Evolutionary conservation across 2,797 vertebrate species (phyloP).

Genomic region (Mus spretus): DNA sequence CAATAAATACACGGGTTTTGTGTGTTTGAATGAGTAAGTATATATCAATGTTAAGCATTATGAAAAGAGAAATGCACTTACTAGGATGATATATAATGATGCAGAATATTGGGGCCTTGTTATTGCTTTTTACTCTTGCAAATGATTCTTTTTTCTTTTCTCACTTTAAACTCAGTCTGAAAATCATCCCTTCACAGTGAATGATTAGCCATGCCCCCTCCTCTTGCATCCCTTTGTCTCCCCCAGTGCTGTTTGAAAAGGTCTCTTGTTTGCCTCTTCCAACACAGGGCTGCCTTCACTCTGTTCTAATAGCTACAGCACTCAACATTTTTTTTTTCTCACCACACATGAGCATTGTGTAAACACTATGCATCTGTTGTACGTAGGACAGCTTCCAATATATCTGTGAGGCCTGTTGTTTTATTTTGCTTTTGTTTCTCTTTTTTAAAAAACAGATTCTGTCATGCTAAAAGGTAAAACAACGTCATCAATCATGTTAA

Average conservation of each 20-base stretch:
- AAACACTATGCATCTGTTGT: neutral
- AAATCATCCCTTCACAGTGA: neutral
- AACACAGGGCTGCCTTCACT: neutral
- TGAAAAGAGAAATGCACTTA: neutral
- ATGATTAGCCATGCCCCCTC: neutral
- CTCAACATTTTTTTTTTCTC: neutral
- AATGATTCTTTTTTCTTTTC: neutral
- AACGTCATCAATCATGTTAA: constrained; percentile 72
- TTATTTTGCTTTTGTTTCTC: constrained; percentile 27
- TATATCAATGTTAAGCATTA: too few relatives aligned
- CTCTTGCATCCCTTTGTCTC: neutral
- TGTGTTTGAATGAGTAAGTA: neutral
- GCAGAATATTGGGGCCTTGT: neutral
- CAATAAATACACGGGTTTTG: neutral
- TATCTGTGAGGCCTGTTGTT: constrained; percentile 15
- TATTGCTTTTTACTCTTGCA: neutral
- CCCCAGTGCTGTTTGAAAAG: neutral
- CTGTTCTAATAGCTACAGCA: neutral
- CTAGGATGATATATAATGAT: neutral
- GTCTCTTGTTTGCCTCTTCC: neutral
- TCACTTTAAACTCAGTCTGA: neutral
- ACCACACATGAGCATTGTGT: neutral
- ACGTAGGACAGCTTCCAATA: neutral
- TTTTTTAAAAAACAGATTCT: constrained; percentile 53
- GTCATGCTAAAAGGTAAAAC: constrained; percentile 71